A percentile compares a stretch with the other conserved stretches of the same genome.
Evolutionary conservation across 2,797 vertebrate genomes (phyloP).

Genomic region (Kryptopterus vitreolus): DNA sequence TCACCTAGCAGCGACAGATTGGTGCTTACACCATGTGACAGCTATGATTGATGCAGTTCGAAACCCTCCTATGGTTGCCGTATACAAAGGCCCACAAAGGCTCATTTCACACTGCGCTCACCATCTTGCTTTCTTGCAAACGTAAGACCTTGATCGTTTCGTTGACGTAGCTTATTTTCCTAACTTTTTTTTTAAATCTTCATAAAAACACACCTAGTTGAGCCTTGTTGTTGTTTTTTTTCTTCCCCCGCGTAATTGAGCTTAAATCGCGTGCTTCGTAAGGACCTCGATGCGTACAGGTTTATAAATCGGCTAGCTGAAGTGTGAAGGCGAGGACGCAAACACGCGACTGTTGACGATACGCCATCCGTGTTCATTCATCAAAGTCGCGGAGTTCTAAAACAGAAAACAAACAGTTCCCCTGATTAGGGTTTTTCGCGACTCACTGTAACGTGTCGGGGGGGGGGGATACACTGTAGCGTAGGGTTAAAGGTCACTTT

Average conservation of each 20-base stretch:
- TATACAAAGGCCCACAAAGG: slow-evolving; percentile 74
- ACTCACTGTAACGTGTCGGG: no score
- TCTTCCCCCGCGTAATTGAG: slow-evolving; percentile 72
- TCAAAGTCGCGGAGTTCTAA: background rate
- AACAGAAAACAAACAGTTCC: background rate
- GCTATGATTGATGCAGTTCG: slow-evolving; percentile 72
- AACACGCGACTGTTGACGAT: background rate
- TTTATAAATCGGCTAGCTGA: slow-evolving; percentile 54
- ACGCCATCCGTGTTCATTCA: background rate
- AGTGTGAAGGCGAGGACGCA: slow-evolving; percentile 11
- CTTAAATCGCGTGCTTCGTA: slow-evolving; percentile 64
- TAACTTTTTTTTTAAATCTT: slow-evolving; percentile 33
- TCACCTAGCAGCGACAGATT: slow-evolving; percentile 69
- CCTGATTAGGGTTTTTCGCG: slow-evolving; percentile 11
- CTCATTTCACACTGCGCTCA: slow-evolving; percentile 65
- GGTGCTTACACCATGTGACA: slow-evolving; percentile 65
- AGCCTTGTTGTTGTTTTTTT: slow-evolving; percentile 65
- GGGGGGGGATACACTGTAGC: slow-evolving; percentile 15
- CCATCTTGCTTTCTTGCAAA: slow-evolving; percentile 54
- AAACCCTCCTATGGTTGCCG: slow-evolving; percentile 69
- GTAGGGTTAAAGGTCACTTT: slow-evolving; percentile 73
- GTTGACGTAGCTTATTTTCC: slow-evolving; percentile 78
- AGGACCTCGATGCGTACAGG: slow-evolving; percentile 49
- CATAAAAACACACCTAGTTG: slow-evolving; percentile 59
- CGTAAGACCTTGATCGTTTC: slow-evolving; percentile 62